Evolutionary conservation across 1,140 invertebrate genomes (phyloP), one percentile per base, ranked within the genome.

Genomic region (Archivesica marissinica): DNA sequence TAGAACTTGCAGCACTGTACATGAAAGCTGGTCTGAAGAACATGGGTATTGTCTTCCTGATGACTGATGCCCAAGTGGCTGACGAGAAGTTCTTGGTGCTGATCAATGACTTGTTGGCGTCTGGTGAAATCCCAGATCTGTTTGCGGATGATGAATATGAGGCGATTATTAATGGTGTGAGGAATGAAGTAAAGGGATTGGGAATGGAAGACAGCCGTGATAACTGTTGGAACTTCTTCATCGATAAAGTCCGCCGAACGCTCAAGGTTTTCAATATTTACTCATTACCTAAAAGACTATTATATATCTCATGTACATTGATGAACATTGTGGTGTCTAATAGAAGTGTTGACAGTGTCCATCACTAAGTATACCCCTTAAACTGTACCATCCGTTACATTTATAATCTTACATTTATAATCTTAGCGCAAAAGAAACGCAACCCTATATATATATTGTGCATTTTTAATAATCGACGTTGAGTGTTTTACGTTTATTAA

Each of bases 141-240:
- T 98, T 99, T 92, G 96, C 97, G 13, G 98, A 99, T 94, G 98
- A 99, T 94, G 98, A 99, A 94, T 96, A 99, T 39, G 98, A 99
- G 94, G 98, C 98, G 92, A 98, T 99, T 77, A 97, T 99, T 87
- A 96, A 96, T 88, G 97, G 97, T 89, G 96, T 97, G 20, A 95
- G 97, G 83, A 97, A 97, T 95, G 97, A 98, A 95, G 98, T 98
- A 41, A 75, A 98, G 97, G 95, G 96, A 95, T 93, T 96, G 2
- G 98, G 94, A 92, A 94, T 98, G 75, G 94, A 96, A 78, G 98
- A 99, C 93, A 97, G 97, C 0, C 95, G 98, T 89, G 98, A 99
- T 94, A 98, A 98, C 91, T 99, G 98, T 93, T 99, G 98, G 98
- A 98, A 97, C 93, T 94, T 98, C 94, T 99, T 99, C 93, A 98